These are phyloP conservation scores for Silurus glanis DNA, from an alignment of 2,113 vertebrate genomes.

Conservation along the genomic window DNA sequence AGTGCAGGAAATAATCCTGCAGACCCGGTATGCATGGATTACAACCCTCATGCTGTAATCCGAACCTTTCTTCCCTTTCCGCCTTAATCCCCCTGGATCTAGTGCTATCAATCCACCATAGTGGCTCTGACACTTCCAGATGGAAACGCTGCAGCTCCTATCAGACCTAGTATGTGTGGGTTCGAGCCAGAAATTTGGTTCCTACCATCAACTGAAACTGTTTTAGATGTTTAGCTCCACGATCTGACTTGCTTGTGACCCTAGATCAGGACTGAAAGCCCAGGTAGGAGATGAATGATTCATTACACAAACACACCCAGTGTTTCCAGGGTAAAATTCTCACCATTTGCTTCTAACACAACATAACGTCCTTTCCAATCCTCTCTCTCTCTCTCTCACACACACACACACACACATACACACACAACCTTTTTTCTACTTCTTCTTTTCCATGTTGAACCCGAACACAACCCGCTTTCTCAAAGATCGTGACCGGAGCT, in stretches of 20 bases:
- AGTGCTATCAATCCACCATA: too few species aligned
- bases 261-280: background rate
- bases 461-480: background rate
- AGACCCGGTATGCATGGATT: slow-evolving; percentile 57
- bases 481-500: too few species aligned
- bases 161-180: background rate
- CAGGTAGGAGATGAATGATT: slow-evolving; percentile 24
- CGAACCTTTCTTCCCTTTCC: too few species aligned
- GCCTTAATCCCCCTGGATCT: too few species aligned
- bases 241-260: background rate
- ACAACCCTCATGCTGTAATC: slow-evolving; percentile 37
- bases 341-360: background rate
- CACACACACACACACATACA: background rate
- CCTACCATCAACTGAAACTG: too few species aligned
- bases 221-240: background rate
- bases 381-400: background rate
- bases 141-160: background rate
- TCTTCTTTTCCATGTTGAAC: background rate
- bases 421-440: background rate
- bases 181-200: too few species aligned
- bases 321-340: slow-evolving; percentile 20
- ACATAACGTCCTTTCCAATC: too few species aligned
- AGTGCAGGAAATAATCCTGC: background rate
- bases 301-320: slow-evolving; percentile 22
- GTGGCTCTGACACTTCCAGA: background rate